These are phyloP conservation scores for Nowickia ferox DNA, from an alignment of 2,888 invertebrate species.

Conservation along the genomic window DNA sequence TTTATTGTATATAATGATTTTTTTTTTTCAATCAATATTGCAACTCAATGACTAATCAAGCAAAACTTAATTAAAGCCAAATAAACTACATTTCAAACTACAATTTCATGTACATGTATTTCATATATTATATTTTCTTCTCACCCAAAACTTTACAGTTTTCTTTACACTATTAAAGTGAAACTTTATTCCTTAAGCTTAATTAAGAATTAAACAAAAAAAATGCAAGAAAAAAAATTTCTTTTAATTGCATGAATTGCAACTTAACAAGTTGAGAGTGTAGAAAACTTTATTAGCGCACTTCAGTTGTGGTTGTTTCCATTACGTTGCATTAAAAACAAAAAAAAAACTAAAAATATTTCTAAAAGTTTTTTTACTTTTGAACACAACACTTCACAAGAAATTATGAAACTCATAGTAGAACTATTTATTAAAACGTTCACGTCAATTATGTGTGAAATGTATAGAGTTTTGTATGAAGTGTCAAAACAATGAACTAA, in stretches of 20 bases:
- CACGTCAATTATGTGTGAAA: constrained; percentile 41
- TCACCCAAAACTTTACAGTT: background rate
- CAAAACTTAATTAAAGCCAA: too few species aligned
- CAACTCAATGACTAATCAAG: too few species aligned
- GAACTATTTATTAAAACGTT: constrained; percentile 54
- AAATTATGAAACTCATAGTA: constrained; percentile 60
- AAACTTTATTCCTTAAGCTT: constrained; percentile 39
- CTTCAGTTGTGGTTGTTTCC: constrained; percentile 15
- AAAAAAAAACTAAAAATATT: constrained; percentile 12
- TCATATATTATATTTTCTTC: too few species aligned
- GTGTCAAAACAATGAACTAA: constrained; percentile 37
- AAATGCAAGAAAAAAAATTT: constrained; percentile 17
- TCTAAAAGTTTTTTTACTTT: constrained; percentile 54
- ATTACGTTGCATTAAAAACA: background rate
- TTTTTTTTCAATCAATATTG: too few species aligned
- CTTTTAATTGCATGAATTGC: constrained; percentile 66
- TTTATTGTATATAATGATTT: too few species aligned
- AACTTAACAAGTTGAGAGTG: constrained; percentile 59
- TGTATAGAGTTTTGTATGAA: constrained; percentile 21
- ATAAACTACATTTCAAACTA: too few species aligned
- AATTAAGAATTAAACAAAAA: constrained; percentile 58
- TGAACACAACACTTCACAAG: constrained; percentile 47
- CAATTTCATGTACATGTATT: background rate
- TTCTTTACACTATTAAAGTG: background rate
- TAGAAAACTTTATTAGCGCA: constrained; percentile 45